These are phyloP conservation scores for Leptinotarsa peninsularis DNA, from an alignment of 2,888 invertebrate genomes.

Conservation along the genomic window DNA sequence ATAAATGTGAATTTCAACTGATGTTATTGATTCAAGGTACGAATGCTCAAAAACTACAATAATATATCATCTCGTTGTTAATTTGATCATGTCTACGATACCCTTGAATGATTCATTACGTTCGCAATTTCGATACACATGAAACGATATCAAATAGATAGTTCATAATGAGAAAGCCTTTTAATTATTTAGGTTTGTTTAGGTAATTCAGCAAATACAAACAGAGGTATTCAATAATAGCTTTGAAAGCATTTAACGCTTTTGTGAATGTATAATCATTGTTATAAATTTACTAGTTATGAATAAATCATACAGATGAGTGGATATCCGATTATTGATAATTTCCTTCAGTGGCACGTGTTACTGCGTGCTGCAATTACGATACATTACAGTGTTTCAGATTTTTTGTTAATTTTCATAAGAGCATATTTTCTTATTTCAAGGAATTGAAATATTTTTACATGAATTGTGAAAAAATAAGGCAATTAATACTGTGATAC, in stretches of 20 bases:
- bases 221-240: constrained; percentile 6
- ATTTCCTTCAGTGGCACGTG: background rate
- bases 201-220: constrained; percentile 5
- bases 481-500: no score
- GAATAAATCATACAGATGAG: background rate
- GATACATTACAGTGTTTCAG: background rate
- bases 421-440: background rate
- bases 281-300: background rate
- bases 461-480: no score
- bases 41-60: background rate
- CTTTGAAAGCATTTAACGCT: constrained; percentile 4
- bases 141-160: constrained; percentile 3
- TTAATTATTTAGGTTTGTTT: background rate
- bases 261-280: constrained; percentile 14
- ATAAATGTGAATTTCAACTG: no score
- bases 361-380: background rate
- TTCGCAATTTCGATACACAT: background rate
- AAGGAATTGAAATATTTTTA: no score
- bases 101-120: background rate
- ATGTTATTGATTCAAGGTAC: background rate
- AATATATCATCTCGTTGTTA: background rate
- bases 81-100: background rate
- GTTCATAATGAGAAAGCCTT: background rate
- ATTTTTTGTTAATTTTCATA: background rate
- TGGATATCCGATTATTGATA: constrained; percentile 1